phyloP scores from a whole-genome alignment of 2,113 vertebrate species.

The Paramormyrops kingsleyae region DNA sequence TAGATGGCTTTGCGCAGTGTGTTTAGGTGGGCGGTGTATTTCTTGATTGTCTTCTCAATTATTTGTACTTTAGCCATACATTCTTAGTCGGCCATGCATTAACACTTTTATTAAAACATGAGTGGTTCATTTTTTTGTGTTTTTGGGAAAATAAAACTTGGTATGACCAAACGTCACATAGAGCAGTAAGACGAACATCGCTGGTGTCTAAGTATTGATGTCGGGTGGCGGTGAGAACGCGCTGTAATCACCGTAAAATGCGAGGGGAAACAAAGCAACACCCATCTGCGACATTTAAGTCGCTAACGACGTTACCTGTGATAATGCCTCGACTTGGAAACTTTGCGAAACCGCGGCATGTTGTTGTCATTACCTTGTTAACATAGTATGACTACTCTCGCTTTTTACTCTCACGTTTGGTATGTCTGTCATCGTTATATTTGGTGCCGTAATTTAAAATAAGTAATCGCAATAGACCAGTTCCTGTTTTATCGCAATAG shows the following conservation, averaged over 20 bases:
- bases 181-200: background rate
- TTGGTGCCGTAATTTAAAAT: background rate
- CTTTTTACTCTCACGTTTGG: background rate
- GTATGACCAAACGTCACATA: background rate
- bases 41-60: background rate
- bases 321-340: background rate
- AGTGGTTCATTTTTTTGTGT: background rate
- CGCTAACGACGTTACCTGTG: background rate
- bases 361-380: background rate
- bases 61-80: background rate
- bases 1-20: background rate
- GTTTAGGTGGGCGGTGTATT: background rate
- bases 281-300: background rate
- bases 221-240: background rate
- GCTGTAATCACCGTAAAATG: background rate
- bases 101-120: background rate
- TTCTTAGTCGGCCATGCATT: background rate
- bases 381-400: background rate
- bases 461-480: background rate
- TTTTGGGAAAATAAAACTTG: background rate
- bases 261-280: background rate
- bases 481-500: background rate
- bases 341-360: background rate
- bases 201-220: background rate
- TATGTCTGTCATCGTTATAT: background rate